phyloP scores from a whole-genome alignment of 2,888 invertebrate species.

The Pycnomerus fuliginosus region DNA sequence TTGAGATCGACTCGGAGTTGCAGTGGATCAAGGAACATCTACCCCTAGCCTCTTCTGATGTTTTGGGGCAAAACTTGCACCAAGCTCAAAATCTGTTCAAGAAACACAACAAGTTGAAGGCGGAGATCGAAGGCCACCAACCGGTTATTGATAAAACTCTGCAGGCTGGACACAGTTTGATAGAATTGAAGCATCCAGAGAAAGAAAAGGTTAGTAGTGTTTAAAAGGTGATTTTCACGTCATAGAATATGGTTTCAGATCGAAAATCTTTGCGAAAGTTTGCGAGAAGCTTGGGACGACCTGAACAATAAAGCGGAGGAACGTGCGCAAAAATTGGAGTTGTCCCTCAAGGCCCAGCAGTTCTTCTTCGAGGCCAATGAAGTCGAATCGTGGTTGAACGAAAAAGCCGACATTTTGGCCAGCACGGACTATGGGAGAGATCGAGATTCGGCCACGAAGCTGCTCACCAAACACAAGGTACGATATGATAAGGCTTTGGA shows the following conservation, averaged over 20 bases:
- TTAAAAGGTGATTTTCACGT: too few species aligned
- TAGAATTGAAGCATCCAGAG: constrained; percentile 79
- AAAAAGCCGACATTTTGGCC: constrained; percentile 77
- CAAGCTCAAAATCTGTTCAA: constrained; percentile 90
- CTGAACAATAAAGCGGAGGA: constrained; percentile 70
- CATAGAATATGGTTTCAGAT: constrained; percentile 56
- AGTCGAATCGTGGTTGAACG: constrained; percentile 90
- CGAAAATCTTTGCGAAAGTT: constrained; percentile 68
- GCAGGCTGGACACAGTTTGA: constrained; percentile 72
- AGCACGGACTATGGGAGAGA: constrained; percentile 89
- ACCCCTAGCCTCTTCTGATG: constrained; percentile 74
- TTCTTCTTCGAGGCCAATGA: constrained; percentile 89
- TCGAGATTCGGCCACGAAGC: constrained; percentile 85
- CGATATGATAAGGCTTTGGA: constrained; percentile 3
- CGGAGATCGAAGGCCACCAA: constrained; percentile 84
- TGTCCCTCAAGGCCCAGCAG: constrained; percentile 87
- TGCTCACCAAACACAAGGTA: constrained; percentile 93
- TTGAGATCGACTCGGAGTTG: constrained; percentile 88
- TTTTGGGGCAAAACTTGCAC: constrained; percentile 80
- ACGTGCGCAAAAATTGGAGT: constrained; percentile 75
- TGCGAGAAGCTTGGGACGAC: constrained; percentile 73
- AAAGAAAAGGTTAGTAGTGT: constrained; percentile 66
- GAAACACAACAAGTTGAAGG: constrained; percentile 90
- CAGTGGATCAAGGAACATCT: constrained; percentile 94
- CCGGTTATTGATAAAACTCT: constrained; percentile 82